Conservation (phyloP, 2,888 invertebrate species). For the Teleiodes luculella region DNA sequence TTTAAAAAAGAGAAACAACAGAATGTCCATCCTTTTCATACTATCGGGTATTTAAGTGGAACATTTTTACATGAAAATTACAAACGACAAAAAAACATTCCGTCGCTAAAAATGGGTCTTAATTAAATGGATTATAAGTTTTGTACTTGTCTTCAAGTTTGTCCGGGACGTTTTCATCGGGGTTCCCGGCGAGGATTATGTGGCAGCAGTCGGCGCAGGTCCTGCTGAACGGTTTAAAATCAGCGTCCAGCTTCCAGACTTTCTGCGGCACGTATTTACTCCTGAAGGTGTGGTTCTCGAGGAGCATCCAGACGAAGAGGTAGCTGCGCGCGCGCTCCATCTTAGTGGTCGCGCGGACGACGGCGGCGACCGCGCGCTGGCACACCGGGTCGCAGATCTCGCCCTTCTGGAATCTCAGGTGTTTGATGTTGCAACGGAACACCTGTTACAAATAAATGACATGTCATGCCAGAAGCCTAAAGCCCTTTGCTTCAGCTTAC, state of each 20-base stretch:
- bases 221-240: not conserved
- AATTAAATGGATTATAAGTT: not conserved
- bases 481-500: no score
- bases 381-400: not conserved
- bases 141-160: not conserved
- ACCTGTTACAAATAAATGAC: not conserved
- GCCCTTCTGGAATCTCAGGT: not conserved
- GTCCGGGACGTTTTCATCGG: not conserved
- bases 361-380: not conserved
- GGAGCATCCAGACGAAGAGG: not conserved
- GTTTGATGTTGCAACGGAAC: not conserved
- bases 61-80: no score
- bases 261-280: not conserved
- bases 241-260: not conserved
- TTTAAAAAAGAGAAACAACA: no score
- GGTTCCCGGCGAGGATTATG: not conserved
- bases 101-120: no score
- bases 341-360: not conserved
- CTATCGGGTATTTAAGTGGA: no score
- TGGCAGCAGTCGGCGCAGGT: not conserved
- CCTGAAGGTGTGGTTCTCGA: not conserved
- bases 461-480: no score
- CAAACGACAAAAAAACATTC: no score
- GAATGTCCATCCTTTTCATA: no score
- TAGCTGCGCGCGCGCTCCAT: constrained; percentile 1